Evolutionary conservation across 2,888 invertebrate genomes (phyloP), one percentile per base, ranked within the genome.

Genomic region (Drosophila suboccidentalis): DNA sequence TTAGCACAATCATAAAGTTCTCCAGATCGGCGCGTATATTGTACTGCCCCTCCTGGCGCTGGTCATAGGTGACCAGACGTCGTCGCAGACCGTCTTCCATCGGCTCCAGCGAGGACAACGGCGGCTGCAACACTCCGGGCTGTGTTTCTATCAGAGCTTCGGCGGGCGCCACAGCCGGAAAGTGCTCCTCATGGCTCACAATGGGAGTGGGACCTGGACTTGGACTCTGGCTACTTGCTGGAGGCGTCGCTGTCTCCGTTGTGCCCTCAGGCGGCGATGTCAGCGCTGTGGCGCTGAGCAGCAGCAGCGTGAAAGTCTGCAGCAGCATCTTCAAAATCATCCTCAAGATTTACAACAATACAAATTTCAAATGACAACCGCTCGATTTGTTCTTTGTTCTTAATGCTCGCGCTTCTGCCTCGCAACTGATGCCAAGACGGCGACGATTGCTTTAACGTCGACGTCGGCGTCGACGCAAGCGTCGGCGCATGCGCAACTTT

Each of bases 11-110:
- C 74, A 96, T 93, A 74, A 97, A 94, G 88, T 97, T 96, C 76
- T 96, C 95, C 10, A 97, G 92, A 90, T 96, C 95, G 0, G 96
- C 95, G 55, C 95, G 94, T 11, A 96, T 94, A 91, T 97, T 96
- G 72, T 94, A 91, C 3, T 95, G 94, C n/a, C 97, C 97, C 63
- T 96, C 95, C 91, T 97, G 97, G 0, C 96, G 94, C 89, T 96
- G 96, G 91, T 97, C 93, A 51, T 92, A 93, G 4, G 90, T 91
- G 4, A 93, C 61, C 1, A 89, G 43, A 4, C 90, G 91, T 0
- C 91, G 84, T 55, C 86, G 82, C 36, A 83, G 46, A 13, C 51
- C 64, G 6, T 82, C 80, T 22, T 74, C 78, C 1, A 51, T 41
- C 46, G 53, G 43, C 46, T 70, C 82, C 39, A 38, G 2, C 38